A percentile compares a stretch with the other conserved stretches of the same genome.
Conservation (phyloP, 2,888 invertebrate genomes). For the Oxyscelio sp. region DNA sequence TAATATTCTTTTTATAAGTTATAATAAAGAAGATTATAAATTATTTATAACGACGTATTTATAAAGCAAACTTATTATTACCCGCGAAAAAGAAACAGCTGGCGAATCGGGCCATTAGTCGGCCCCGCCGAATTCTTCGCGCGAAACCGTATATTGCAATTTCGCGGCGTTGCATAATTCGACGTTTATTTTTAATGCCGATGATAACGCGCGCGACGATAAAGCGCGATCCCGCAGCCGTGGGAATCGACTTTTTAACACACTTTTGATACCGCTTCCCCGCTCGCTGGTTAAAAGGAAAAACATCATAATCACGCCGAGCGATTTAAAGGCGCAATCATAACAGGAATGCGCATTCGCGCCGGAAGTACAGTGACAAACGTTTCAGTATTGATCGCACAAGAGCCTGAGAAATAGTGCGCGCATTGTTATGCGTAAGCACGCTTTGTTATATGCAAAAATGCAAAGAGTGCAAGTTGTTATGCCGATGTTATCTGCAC, state of each 20-base stretch:
- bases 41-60: too few species aligned
- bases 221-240: slow-evolving; percentile 5
- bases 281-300: slow-evolving; percentile 13
- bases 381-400: slow-evolving; percentile 44
- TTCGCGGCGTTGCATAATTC: slow-evolving; percentile 8
- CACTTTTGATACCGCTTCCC: slow-evolving; percentile 15
- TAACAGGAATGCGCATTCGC: slow-evolving; percentile 31
- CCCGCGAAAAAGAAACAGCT: too few species aligned
- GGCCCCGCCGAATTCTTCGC: too few species aligned
- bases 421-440: slow-evolving; percentile 33
- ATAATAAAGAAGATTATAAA: too few species aligned
- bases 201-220: slow-evolving; percentile 32
- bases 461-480: slow-evolving; percentile 49
- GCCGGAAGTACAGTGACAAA: slow-evolving; percentile 51
- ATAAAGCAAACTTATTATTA: too few species aligned
- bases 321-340: slow-evolving; percentile 34
- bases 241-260: slow-evolving; percentile 28
- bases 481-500: slow-evolving; percentile 42
- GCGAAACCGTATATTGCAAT: too few species aligned
- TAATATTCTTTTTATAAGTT: too few species aligned
- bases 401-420: slow-evolving; percentile 42
- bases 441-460: slow-evolving; percentile 30
- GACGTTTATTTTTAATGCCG: slow-evolving; percentile 16
- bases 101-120: too few species aligned
- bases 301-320: slow-evolving; percentile 18